These are phyloP conservation scores for Mamestra brassicae DNA, from an alignment of 2,888 invertebrate genomes.

Conservation along the genomic window DNA sequence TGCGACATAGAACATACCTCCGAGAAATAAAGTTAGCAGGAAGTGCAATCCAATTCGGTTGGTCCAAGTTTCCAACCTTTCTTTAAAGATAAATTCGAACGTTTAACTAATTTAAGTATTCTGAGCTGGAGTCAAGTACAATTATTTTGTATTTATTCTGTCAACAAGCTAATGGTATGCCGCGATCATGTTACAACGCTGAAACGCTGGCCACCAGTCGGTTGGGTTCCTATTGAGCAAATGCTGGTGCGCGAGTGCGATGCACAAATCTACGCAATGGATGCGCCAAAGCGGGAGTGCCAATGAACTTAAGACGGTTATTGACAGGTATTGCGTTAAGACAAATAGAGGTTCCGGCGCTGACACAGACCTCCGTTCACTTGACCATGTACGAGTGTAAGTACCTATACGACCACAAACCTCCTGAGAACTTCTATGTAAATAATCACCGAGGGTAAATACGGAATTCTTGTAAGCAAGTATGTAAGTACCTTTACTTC, in stretches of 20 bases:
- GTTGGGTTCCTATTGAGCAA: constrained; percentile 81
- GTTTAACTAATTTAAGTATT: constrained; percentile 72
- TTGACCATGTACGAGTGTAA: constrained; percentile 80
- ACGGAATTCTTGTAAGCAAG: constrained; percentile 85
- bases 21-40: not conserved
- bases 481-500: constrained; percentile 77
- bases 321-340: constrained; percentile 91
- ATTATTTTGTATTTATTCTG: constrained; percentile 86
- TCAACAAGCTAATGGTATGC: constrained; percentile 88
- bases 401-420: constrained; percentile 81
- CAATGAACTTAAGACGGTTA: constrained; percentile 90
- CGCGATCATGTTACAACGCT: constrained; percentile 85
- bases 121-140: constrained; percentile 80
- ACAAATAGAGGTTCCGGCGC: constrained; percentile 89
- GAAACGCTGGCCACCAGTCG: constrained; percentile 82
- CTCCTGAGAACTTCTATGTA: constrained; percentile 88
- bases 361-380: constrained; percentile 88
- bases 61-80: constrained; percentile 11
- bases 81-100: constrained; percentile 60
- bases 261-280: constrained; percentile 88
- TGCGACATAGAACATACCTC: not conserved
- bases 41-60: constrained; percentile 12
- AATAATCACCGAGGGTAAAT: constrained; percentile 86
- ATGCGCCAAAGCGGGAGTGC: constrained; percentile 89
- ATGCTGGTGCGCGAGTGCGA: constrained; percentile 80